Conservation (phyloP, 1,140 invertebrate genomes). For the Heliothis virescens region DNA sequence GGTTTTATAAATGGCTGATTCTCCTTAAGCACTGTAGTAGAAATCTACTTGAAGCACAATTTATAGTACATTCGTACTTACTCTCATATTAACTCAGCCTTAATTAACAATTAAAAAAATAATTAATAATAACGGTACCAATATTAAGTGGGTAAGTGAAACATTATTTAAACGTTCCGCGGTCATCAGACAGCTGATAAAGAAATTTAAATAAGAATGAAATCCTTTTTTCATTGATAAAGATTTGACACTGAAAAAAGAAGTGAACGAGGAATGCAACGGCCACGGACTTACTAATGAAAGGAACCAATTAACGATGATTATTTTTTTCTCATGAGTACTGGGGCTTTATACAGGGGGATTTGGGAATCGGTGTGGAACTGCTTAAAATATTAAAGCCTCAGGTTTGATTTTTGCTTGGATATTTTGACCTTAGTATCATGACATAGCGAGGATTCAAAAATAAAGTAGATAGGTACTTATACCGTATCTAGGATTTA, state of each 20-base stretch:
- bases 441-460: no score
- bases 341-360: constrained; percentile 67
- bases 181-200: constrained; percentile 76
- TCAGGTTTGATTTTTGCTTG: no score
- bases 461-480: no score
- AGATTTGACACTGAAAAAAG: constrained; percentile 84
- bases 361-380: not conserved
- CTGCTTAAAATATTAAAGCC: not conserved
- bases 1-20: no score
- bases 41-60: no score
- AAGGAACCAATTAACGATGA: constrained; percentile 85
- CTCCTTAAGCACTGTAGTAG: no score
- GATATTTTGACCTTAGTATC: no score
- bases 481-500: no score
- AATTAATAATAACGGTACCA: constrained; percentile 37
- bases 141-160: constrained; percentile 65
- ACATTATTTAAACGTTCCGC: constrained; percentile 69
- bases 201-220: constrained; percentile 84
- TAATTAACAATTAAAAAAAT: constrained; percentile 5
- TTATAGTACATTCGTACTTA: not conserved
- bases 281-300: constrained; percentile 83
- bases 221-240: constrained; percentile 85
- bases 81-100: not conserved
- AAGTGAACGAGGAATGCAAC: constrained; percentile 78
- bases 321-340: constrained; percentile 82